Conservation (phyloP, 2,888 invertebrate species). For the Parnassius mnemosyne region DNA sequence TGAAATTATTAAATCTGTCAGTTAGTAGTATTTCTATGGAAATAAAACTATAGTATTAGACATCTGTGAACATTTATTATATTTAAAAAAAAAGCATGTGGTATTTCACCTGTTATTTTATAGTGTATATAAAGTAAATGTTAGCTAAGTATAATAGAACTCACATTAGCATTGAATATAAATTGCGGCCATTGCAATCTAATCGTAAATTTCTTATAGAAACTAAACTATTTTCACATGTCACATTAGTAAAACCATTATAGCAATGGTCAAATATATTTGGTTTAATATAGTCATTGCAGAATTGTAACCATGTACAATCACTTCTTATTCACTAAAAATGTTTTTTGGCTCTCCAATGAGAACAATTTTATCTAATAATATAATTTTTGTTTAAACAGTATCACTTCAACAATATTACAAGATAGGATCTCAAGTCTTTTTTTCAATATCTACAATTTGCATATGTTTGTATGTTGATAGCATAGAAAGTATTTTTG, state of each 20-base stretch:
- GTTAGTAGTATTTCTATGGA: neutral
- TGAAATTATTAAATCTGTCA: neutral
- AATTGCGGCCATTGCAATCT: neutral
- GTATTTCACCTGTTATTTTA: no score
- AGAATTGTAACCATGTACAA: slow-evolving; percentile 22
- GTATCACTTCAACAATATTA: slow-evolving; percentile 58
- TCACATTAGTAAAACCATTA: slow-evolving; percentile 12
- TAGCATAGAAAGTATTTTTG: slow-evolving; percentile 46
- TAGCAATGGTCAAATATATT: slow-evolving; percentile 12
- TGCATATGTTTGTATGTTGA: slow-evolving; percentile 45
- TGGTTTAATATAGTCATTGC: slow-evolving; percentile 23
- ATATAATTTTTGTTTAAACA: slow-evolving; percentile 42
- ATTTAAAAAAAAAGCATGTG: no score
- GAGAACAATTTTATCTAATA: slow-evolving; percentile 25
- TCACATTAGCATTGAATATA: neutral
- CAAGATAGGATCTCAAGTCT: slow-evolving; percentile 51
- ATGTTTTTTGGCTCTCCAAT: slow-evolving; percentile 2
- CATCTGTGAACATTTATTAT: neutral
- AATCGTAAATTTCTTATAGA: neutral
- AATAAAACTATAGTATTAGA: neutral
- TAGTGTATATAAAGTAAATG: no score
- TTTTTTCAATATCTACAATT: slow-evolving; percentile 51
- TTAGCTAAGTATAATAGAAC: neutral
- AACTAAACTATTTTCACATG: slow-evolving; percentile 10
- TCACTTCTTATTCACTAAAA: slow-evolving; percentile 19